Base-by-base conservation (phyloP, 2,888 invertebrate genomes). In the Cosmia trapezina region DNA sequence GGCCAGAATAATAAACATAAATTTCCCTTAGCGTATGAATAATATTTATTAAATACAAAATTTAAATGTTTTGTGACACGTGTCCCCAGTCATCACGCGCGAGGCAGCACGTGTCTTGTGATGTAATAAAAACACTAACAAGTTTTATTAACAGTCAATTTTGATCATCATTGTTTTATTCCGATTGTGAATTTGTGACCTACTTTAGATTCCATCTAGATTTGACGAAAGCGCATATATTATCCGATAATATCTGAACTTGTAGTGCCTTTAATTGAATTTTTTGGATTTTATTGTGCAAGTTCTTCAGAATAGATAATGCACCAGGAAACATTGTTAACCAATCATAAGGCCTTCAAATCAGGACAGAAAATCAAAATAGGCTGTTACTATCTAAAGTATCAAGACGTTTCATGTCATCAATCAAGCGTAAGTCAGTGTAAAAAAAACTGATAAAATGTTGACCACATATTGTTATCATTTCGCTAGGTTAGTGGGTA, bases 401-500 rank as follows among this genome's bases (percentile, higher is more conserved):
- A 81, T 83, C 78, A 80, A 81, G 62, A 78, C 68, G 70, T 68
- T 70, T 70, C 71, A 47, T 65, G 76, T 80, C 87, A 93, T 94
- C 94, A 88, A 94, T 94, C 94, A 95, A 90, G 86, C 91, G 86
- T 91, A 91, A 80, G 83, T 84, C 80, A 78, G 78, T 75, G 53
- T 73, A 59, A 62, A 53, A 63, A 73, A 81, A 72, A 81, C 68
- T 83, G 85, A 83, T 85, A 83, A 83, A 81, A 81, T 78, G 60
- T 73, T 60, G 76, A 63, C 41, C 72, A 17, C 63, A 68, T 56
- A 28, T 70, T 75, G 80, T 89, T 93, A 93, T 93, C 92, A 84
- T 81, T 83, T 87, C 86, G 90, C 88, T 93, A 88, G 94, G 94
- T 94, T 93, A 94, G 93, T 92, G 81, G 93, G 94, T 93, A 92